Conservation (phyloP, 2,113 vertebrate genomes). For the Lepisosteus osseus region DNA sequence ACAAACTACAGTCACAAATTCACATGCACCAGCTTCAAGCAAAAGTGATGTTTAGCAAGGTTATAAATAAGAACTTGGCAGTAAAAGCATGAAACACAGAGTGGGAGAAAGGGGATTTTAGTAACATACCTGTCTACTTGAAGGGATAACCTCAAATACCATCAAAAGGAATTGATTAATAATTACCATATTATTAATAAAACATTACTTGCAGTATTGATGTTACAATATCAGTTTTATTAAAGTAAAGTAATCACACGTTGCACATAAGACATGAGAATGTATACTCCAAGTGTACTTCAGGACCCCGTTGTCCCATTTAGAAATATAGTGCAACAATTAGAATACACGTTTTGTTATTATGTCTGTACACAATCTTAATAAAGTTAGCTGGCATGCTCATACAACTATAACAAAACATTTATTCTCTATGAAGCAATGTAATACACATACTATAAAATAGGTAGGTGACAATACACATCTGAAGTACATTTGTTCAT, state of each 20-base stretch:
- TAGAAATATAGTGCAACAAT: too few species aligned
- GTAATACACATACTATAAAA: too few species aligned
- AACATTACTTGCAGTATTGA: neutral
- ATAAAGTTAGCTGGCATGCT: too few species aligned
- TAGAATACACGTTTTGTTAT: too few species aligned
- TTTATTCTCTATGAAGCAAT: too few species aligned
- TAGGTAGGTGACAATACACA: too few species aligned
- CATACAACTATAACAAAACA: too few species aligned
- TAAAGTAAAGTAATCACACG: neutral
- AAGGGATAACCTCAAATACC: conserved; percentile 33
- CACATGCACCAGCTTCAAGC: conserved; percentile 14
- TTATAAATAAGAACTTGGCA: neutral
- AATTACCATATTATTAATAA: conserved; percentile 8
- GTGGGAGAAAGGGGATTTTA: neutral
- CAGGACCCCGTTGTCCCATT: too few species aligned
- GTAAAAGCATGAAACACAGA: conserved; percentile 5
- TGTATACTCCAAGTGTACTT: too few species aligned
- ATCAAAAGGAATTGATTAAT: conserved; percentile 26
- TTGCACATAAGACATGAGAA: neutral
- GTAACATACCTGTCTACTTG: conserved; percentile 34
- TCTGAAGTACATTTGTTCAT: too few species aligned
- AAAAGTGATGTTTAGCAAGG: conserved; percentile 4
- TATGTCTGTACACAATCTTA: too few species aligned
- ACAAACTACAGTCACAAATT: neutral
- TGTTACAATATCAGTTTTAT: neutral